Evolutionary conservation across 2,888 invertebrate species (phyloP).

Genomic region (Bellardia pandia): DNA sequence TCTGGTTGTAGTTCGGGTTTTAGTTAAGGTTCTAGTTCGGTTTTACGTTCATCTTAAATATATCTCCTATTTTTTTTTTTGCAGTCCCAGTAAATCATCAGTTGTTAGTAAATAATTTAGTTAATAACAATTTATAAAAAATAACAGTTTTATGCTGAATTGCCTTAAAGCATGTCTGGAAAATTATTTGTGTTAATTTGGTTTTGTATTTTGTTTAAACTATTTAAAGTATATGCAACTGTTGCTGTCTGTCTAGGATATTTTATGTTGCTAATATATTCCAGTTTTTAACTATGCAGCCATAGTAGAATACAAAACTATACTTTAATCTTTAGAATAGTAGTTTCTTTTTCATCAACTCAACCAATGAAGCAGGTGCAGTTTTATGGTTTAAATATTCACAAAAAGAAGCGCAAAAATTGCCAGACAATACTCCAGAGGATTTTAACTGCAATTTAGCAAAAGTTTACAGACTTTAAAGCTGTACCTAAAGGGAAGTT

Average conservation of each 20-base stretch:
- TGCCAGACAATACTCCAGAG: slow-evolving; percentile 36
- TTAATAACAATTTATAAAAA: no score
- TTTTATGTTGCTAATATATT: slow-evolving; percentile 20
- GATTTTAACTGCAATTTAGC: slow-evolving; percentile 14
- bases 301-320: background rate
- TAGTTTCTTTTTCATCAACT: background rate
- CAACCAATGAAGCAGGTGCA: slow-evolving; percentile 29
- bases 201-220: background rate
- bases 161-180: background rate
- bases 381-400: slow-evolving; percentile 39
- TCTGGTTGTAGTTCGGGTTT: no score
- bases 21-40: background rate
- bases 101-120: no score
- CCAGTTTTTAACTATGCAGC: background rate
- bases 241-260: background rate
- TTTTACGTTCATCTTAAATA: background rate
- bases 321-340: slow-evolving; percentile 4
- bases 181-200: background rate
- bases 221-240: slow-evolving; percentile 3
- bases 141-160: no score
- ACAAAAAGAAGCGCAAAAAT: slow-evolving; percentile 7
- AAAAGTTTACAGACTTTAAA: slow-evolving; percentile 42
- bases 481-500: background rate
- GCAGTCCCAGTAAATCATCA: no score
- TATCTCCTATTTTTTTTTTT: background rate